Evolutionary conservation across 1,140 invertebrate species (phyloP).

Genomic region (Nasonia vitripennis): DNA sequence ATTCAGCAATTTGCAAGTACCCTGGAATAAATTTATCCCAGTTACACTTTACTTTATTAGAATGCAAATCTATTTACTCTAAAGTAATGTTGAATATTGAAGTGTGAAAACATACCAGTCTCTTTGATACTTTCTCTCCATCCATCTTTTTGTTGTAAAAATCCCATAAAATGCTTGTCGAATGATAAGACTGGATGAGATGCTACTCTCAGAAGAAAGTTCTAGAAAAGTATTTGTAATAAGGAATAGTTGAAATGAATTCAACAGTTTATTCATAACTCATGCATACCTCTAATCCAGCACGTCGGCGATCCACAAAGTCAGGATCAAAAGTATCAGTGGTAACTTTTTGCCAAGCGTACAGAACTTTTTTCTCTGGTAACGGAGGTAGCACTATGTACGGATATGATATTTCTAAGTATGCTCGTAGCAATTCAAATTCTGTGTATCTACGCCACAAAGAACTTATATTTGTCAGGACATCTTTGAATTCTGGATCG

Average conservation of each 20-base stretch:
- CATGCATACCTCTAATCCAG: constrained; percentile 81
- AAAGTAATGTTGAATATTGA: constrained; percentile 36
- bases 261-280: constrained; percentile 21
- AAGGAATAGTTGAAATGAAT: constrained; percentile 31
- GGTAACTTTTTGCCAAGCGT: constrained; percentile 86
- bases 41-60: background rate
- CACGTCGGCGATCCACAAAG: constrained; percentile 87
- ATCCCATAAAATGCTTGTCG: constrained; percentile 85
- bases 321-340: constrained; percentile 91
- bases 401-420: constrained; percentile 86
- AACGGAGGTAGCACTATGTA: constrained; percentile 86
- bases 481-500: constrained; percentile 81
- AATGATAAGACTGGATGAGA: constrained; percentile 84
- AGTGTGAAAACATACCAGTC: constrained; percentile 75
- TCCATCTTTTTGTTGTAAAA: constrained; percentile 84
- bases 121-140: constrained; percentile 87
- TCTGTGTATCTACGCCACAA: constrained; percentile 90
- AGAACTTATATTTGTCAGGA: constrained; percentile 79
- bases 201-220: constrained; percentile 85
- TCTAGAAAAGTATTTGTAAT: constrained; percentile 71
- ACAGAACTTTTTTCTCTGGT: constrained; percentile 88
- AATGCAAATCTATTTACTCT: background rate
- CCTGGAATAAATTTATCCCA: constrained; percentile 67
- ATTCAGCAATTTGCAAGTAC: constrained; percentile 83
- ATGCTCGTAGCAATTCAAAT: constrained; percentile 87